Evolutionary conservation across 37 sponge, comb jelly and placozoan genomes (phyloP).

Genomic region (Chondrilla cf. caribensis): DNA sequence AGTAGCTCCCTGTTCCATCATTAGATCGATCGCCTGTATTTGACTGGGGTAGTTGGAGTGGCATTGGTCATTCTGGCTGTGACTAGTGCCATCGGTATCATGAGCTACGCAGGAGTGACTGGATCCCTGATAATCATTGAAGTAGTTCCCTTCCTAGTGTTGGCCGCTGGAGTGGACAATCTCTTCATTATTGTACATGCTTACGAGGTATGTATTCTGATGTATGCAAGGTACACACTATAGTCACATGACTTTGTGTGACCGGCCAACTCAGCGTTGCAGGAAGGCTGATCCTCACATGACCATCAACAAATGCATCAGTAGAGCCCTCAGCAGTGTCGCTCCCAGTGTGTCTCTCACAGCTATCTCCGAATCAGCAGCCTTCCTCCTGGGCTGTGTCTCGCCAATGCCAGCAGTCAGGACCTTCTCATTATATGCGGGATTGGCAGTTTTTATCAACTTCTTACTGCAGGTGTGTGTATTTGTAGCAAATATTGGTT

Average conservation of each 20-base stretch:
- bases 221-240: not conserved
- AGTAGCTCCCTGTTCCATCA: not conserved
- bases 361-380: conserved; percentile 82
- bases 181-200: conserved; percentile 94
- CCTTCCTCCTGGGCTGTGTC: conserved; percentile 87
- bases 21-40: conserved; percentile 66
- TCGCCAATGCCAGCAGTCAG: conserved; percentile 95
- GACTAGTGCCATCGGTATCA: conserved; percentile 67
- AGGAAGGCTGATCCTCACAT: conserved; percentile 20
- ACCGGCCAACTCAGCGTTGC: conserved; percentile 29
- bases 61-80: conserved; percentile 83
- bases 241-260: not conserved
- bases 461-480: conserved; percentile 91
- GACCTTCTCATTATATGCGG: conserved; percentile 93
- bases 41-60: conserved; percentile 64
- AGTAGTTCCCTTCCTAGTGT: conserved; percentile 94
- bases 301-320: conserved; percentile 40
- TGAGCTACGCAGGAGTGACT: conserved; percentile 59
- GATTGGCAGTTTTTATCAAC: conserved; percentile 90
- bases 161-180: conserved; percentile 98
- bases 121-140: conserved; percentile 86
- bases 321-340: conserved; percentile 68
- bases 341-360: conserved; percentile 93
- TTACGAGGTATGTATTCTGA: conserved; percentile 75
- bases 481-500: no score